A percentile compares a stretch with the other conserved stretches of the same genome.
Conservation (phyloP, 2,113 vertebrate species). For the Trematocara stigmaticum region DNA sequence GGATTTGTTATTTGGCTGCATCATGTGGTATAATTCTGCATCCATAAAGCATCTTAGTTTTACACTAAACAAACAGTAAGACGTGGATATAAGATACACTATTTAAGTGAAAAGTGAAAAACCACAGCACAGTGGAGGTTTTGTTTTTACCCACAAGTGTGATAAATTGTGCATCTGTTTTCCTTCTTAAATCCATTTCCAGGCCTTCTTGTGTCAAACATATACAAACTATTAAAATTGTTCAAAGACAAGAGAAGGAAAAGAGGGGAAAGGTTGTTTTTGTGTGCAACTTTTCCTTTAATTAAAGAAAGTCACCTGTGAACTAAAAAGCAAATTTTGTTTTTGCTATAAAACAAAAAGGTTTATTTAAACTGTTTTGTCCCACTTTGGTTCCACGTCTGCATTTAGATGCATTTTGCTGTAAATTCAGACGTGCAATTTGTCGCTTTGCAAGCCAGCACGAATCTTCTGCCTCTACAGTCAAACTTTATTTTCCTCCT, state of each 20-base stretch:
- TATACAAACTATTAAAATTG: background rate
- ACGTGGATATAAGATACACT: background rate
- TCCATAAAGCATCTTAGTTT: background rate
- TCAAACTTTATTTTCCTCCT: background rate
- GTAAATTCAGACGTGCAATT: background rate
- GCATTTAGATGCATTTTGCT: background rate
- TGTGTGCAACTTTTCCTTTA: background rate
- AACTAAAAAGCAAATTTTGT: background rate
- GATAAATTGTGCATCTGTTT: background rate
- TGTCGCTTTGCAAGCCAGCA: background rate
- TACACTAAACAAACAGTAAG: background rate
- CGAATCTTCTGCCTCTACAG: background rate
- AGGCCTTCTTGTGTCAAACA: background rate
- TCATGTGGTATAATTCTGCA: background rate
- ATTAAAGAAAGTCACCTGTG: background rate
- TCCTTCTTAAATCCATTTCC: background rate
- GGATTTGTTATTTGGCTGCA: background rate
- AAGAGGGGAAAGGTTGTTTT: background rate
- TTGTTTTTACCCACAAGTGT: background rate
- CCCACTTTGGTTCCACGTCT: background rate
- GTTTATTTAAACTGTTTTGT: background rate
- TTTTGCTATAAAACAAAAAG: background rate
- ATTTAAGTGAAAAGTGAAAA: background rate
- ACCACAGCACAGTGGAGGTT: background rate
- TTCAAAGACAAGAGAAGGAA: background rate